Percentiles rank a stretch among this genome's conserved stretches.
These are phyloP conservation scores for Boleophthalmus pectinirostris DNA, from an alignment of 2,113 vertebrate genomes.

Conservation along the genomic window DNA sequence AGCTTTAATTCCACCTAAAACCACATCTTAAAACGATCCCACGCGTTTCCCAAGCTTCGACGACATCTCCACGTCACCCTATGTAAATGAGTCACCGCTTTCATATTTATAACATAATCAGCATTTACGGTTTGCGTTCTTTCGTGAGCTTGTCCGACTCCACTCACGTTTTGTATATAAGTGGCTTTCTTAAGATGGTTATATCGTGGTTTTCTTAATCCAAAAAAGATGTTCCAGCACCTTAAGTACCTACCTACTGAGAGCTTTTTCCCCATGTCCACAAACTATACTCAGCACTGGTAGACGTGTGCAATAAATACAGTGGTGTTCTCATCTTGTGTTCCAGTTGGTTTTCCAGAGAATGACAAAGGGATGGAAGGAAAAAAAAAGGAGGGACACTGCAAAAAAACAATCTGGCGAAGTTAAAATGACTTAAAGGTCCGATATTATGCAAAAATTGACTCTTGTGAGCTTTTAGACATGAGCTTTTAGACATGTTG, in stretches of 20 bases:
- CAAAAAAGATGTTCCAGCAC: constrained; percentile 55
- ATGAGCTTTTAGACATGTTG: too few relatives aligned
- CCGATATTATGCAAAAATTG: too few relatives aligned
- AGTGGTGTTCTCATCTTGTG: constrained; percentile 54
- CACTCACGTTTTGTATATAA: constrained; percentile 49
- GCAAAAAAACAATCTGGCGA: too few relatives aligned
- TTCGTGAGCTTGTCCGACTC: constrained; percentile 46
- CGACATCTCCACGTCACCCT: constrained; percentile 15
- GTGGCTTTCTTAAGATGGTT: constrained; percentile 60
- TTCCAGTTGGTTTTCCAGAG: constrained; percentile 52
- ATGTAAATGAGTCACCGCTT: constrained; percentile 39
- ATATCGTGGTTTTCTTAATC: constrained; percentile 51
- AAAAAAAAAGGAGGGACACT: too few relatives aligned
- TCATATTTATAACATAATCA: constrained; percentile 38
- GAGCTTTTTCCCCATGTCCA: constrained; percentile 64
- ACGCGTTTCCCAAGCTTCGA: constrained; percentile 4
- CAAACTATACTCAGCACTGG: constrained; percentile 55
- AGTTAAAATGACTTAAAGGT: too few relatives aligned
- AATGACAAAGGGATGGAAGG: constrained; percentile 44
- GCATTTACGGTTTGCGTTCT: constrained; percentile 53
- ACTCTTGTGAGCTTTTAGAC: too few relatives aligned
- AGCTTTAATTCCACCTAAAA: too few relatives aligned
- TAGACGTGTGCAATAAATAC: constrained; percentile 75
- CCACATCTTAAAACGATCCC: too few relatives aligned
- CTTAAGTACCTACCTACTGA: constrained; percentile 60